Evolutionary conservation across 2,797 vertebrate genomes (phyloP), one percentile per base, ranked within the genome.

Genomic region (Urophycis tenuis): DNA sequence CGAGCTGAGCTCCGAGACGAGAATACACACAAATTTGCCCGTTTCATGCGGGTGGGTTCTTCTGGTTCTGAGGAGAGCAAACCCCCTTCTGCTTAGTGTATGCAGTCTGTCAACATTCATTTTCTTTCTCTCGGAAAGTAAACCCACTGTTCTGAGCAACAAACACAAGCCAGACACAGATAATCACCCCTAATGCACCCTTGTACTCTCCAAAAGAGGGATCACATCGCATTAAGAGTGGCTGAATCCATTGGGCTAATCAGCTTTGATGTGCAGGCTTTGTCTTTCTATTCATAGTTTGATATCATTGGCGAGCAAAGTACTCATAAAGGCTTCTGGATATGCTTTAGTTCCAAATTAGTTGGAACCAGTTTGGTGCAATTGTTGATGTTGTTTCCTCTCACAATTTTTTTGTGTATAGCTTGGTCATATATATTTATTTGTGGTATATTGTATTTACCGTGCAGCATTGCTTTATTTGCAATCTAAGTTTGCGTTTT

Each of bases 71-170:
- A 71, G 69, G 12, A 32, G 69, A 71, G 14, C 14, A 33, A 31
- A n/a, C 31, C 14, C 3, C 69, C 69, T 33, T 31, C 69, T 70
- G 67, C 53, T 35, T 25, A 79, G 79, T 82, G 79, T 78, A 77
- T 80, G 83, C 76, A 78, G 84, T 86, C 82, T 89, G 86, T 90
- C 90, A 87, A 81, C 91, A 92, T 90, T 82, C 88, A 92, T 92
- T 93, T 91, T 88, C 83, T 82, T 90, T 88, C 92, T 88, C 93
- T 92, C 91, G 83, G 74, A 73, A 80, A 91, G 91, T 93, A 90
- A 88, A 70, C 31, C 17, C 82, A 64, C 79, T 83, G 82, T 90
- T 89, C 91, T 89, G 87, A 91, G 82, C 89, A 90, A 89, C 88
- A 90, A 89, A 89, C 88, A 90, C 76, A 83, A 85, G 82, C 85